Percentiles rank a stretch among this genome's conserved stretches.
Evolutionary conservation across 2,888 invertebrate genomes (phyloP).

Genomic region (Girardia tigrina): DNA sequence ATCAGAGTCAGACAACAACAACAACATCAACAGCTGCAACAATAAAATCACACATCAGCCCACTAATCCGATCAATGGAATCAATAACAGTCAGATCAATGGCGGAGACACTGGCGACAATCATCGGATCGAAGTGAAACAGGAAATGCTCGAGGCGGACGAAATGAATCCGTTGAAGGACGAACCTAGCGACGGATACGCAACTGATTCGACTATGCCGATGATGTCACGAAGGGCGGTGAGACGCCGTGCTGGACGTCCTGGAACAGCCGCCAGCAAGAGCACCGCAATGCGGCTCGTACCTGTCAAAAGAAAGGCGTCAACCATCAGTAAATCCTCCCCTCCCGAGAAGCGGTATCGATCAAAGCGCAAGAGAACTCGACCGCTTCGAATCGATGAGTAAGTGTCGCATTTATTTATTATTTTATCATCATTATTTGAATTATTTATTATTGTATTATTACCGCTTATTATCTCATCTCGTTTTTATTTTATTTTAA

Average conservation of each 20-base stretch:
- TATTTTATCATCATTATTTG: no score
- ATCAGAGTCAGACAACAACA: no score
- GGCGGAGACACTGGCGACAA: neutral
- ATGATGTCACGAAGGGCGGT: neutral
- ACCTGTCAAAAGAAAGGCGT: neutral
- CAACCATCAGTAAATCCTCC: neutral
- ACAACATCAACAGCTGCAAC: no score
- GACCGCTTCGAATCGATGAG: neutral
- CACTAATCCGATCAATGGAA: no score
- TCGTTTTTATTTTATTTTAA: no score
- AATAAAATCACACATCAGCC: no score
- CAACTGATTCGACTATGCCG: conserved; percentile 4
- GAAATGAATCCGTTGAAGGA: neutral
- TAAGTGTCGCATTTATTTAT: no score
- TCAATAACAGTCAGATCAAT: no score
- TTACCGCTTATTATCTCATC: no score
- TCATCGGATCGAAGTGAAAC: neutral
- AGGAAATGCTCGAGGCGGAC: neutral
- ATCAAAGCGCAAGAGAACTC: neutral
- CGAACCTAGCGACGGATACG: neutral
- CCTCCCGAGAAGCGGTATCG: neutral
- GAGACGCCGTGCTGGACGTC: neutral
- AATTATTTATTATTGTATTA: no score
- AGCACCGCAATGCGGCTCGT: neutral
- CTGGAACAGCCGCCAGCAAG: neutral